phyloP scores from a whole-genome alignment of 2,888 invertebrate species.

The Macroteleia sp. region DNA sequence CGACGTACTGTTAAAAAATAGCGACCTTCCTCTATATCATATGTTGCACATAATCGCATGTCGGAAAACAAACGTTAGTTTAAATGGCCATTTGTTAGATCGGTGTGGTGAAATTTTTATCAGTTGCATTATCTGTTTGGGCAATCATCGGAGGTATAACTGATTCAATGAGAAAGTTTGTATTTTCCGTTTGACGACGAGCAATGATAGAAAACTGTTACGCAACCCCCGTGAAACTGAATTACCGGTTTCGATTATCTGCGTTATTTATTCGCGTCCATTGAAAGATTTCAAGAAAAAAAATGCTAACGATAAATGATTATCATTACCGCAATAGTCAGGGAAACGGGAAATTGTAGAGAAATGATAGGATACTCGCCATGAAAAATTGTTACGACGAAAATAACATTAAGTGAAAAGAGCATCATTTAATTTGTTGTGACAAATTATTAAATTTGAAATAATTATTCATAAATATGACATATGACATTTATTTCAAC shows the following conservation, averaged over 20 bases:
- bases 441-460: not conserved
- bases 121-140: constrained; percentile 33
- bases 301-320: constrained; percentile 26
- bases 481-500: too few relatives aligned
- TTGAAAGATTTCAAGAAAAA: constrained; percentile 27
- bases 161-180: constrained; percentile 52
- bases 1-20: too few relatives aligned
- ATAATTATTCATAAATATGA: too few relatives aligned
- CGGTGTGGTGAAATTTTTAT: constrained; percentile 39
- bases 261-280: constrained; percentile 41
- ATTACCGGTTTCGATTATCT: constrained; percentile 50
- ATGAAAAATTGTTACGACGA: not conserved
- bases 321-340: constrained; percentile 16
- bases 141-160: constrained; percentile 36
- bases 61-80: constrained; percentile 40
- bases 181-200: constrained; percentile 40
- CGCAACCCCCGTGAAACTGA: constrained; percentile 45
- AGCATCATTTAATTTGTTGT: not conserved
- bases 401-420: not conserved
- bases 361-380: not conserved
- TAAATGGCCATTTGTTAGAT: constrained; percentile 36
- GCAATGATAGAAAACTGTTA: constrained; percentile 52
- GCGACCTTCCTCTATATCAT: constrained; percentile 19
- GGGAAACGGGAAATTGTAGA: constrained; percentile 8
- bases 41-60: constrained; percentile 21